Conservation (phyloP, 2,797 vertebrate species). For the Astyanax mexicanus region DNA sequence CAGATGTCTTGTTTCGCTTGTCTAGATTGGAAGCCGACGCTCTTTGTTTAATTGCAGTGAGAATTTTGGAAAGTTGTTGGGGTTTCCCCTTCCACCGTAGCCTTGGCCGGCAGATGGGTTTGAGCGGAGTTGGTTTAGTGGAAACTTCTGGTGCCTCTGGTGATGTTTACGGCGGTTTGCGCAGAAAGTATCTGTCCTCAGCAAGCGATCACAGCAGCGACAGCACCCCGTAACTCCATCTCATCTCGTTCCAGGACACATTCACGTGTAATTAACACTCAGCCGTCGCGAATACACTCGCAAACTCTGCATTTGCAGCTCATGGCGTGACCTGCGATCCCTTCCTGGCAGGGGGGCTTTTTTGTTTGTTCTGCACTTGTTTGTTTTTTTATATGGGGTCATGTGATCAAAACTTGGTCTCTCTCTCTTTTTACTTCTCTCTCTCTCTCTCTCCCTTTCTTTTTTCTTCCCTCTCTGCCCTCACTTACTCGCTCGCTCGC, state of each 20-base stretch:
- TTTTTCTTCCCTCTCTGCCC: not conserved
- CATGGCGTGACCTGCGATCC: constrained; percentile 52
- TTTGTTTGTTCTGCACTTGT: constrained; percentile 67
- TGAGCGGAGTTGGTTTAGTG: not conserved
- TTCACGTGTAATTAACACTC: constrained; percentile 61
- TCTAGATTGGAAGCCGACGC: no score
- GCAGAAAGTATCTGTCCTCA: not conserved
- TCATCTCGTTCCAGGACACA: constrained; percentile 8
- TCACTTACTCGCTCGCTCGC: not conserved
- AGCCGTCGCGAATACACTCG: not conserved
- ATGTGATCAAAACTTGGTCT: constrained; percentile 54
- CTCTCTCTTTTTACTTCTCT: not conserved
- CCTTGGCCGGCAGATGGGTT: no score
- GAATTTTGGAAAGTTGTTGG: no score
- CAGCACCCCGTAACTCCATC: not conserved
- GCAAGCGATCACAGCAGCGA: not conserved
- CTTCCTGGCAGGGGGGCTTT: constrained; percentile 43
- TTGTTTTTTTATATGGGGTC: constrained; percentile 66
- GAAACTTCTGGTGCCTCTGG: not conserved
- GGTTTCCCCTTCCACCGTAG: no score
- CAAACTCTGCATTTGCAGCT: constrained; percentile 59
- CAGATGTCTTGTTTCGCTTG: no score
- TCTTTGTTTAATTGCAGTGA: no score
- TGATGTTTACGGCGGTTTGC: not conserved
- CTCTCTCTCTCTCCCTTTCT: not conserved